Base-by-base conservation (phyloP, 2,113 vertebrate genomes). In the Platysteira castanea region DNA sequence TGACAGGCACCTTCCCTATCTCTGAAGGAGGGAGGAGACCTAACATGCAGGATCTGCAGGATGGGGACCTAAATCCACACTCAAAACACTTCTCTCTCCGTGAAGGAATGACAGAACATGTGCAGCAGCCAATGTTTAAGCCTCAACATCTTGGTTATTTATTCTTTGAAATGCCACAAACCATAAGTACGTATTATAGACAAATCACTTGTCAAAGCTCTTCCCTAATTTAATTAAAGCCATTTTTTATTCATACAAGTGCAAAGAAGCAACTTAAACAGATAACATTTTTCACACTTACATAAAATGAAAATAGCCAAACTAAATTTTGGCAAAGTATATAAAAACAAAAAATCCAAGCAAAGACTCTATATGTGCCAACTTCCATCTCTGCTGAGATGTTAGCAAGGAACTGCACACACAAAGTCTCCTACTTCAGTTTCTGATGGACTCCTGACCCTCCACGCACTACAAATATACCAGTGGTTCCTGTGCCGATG, bases 181-280 rank as follows among this genome's bases (percentile, higher is more conserved):
- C 93, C 97, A 97, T 97, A 97, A 97, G 94, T 96, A 96, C 6
- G 46, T 96, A 96, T 96, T 96, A 97, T 96, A 97, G 97, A 96
- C 97, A 97, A 97, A 97, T 96, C 90, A 97, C 95, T 97, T 97
- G 97, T 97, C 97, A 97, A 95, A 96, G 94, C 95, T 93, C 88
- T 95, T 93, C 84, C 73, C 90, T 95, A 92, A 83, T 96, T 94
- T 97, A 96, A 97, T 97, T 97, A 96, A 96, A 97, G 92, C 93
- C 88, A 96, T 97, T 96, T 97, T 96, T 96, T 95, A 97, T 97
- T 95, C 97, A 90, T 84, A 84, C 91, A 96, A 96, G 97, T 96
- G 96, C 97, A 97, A 97, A 97, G 93, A 93, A 96, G 96, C 97
- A 97, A 96, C 95, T 97, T 96, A 97, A 97, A 96, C 90, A 97